Percentiles rank a stretch among this genome's conserved stretches.
These are phyloP conservation scores for Capreolus pygargus DNA, from an alignment of 2,113 vertebrate species.

Conservation along the genomic window DNA sequence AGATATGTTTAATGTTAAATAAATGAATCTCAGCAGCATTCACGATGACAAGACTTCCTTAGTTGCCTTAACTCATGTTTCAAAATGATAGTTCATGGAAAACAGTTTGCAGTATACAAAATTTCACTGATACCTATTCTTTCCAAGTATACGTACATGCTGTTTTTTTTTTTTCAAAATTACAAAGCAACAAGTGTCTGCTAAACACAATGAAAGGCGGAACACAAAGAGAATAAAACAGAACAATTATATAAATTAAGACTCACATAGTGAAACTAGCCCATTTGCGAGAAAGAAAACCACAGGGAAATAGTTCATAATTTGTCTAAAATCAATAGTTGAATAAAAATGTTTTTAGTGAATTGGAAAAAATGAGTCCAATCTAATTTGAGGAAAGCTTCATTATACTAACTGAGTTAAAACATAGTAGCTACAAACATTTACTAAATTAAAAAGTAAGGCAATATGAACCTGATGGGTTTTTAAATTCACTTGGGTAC, in stretches of 20 bases:
- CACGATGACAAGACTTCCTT: neutral
- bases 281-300: neutral
- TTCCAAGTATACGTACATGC: neutral
- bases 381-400: conserved; percentile 37
- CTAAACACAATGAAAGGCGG: conserved; percentile 23
- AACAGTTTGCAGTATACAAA: neutral
- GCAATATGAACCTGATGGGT: neutral
- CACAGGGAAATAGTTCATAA: conserved; percentile 16
- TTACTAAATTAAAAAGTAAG: conserved; percentile 28
- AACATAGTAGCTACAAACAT: conserved; percentile 27
- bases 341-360: conserved; percentile 28
- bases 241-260: neutral
- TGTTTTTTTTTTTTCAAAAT: neutral
- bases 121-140: conserved; percentile 13
- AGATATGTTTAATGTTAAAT: neutral
- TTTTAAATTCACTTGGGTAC: conserved; percentile 2
- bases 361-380: conserved; percentile 32
- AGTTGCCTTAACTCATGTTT: neutral
- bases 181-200: conserved; percentile 33
- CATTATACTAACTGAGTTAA: conserved; percentile 28
- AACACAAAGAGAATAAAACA: conserved; percentile 17
- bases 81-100: neutral
- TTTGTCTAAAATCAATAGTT: conserved; percentile 34
- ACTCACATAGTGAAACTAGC: neutral
- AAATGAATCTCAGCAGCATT: neutral